Percentiles rank a stretch among this genome's conserved stretches.
phyloP scores from a whole-genome alignment of 2,797 vertebrate species.

The Nothura maculosa region DNA sequence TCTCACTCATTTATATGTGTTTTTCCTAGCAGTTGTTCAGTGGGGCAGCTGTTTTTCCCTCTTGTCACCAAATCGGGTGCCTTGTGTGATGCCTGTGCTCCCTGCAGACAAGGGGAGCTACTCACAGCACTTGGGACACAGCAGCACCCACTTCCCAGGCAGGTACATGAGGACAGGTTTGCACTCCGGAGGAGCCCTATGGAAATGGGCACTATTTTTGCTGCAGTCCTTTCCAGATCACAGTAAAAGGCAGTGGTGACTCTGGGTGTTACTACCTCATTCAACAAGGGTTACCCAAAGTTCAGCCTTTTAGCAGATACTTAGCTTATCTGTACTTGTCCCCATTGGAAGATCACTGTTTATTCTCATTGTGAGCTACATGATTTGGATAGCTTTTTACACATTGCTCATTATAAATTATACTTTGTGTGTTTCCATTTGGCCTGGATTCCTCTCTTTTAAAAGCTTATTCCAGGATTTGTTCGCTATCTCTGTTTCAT shows the following conservation, averaged over 20 bases:
- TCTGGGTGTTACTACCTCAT: slow-evolving; percentile 54
- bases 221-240: neutral
- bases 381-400: slow-evolving; percentile 60
- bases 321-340: slow-evolving; percentile 75
- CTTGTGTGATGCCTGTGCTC: neutral
- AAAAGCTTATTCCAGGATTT: slow-evolving; percentile 64
- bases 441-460: slow-evolving; percentile 47
- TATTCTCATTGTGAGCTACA: slow-evolving; percentile 65
- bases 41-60: neutral
- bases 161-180: neutral
- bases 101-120: neutral
- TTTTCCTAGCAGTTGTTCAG: neutral
- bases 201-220: slow-evolving; percentile 16
- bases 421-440: slow-evolving; percentile 61
- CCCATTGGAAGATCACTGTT: slow-evolving; percentile 64
- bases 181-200: neutral
- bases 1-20: neutral
- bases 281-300: slow-evolving; percentile 62
- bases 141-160: neutral
- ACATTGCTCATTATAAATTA: slow-evolving; percentile 65
- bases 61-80: neutral
- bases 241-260: neutral
- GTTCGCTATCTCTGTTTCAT: slow-evolving; percentile 57
- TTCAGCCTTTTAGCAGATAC: slow-evolving; percentile 76
- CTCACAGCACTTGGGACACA: neutral